Conservation (phyloP, 2,113 vertebrate genomes). For the Montifringilla adamsi region DNA sequence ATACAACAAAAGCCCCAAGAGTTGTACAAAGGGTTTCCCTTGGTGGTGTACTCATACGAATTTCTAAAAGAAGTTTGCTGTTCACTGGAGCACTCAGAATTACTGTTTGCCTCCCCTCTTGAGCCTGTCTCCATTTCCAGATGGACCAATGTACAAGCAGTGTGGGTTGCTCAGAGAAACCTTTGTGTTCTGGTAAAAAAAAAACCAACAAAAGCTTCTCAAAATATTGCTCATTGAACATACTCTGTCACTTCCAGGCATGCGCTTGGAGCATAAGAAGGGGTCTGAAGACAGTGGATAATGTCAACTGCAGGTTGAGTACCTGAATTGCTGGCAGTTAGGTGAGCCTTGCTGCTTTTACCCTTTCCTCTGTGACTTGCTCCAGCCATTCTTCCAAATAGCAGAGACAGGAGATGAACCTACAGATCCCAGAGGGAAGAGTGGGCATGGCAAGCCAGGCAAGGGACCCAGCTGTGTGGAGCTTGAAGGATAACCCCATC, state of each 20-base stretch:
- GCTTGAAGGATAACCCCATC: background rate
- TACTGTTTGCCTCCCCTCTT: background rate
- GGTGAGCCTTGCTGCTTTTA: background rate
- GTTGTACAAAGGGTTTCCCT: background rate
- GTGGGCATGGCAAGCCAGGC: background rate
- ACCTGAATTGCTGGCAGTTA: background rate
- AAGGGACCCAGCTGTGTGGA: rapidly evolving
- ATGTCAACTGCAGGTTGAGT: background rate
- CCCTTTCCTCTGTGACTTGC: background rate
- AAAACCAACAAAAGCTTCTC: background rate
- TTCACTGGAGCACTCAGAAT: background rate
- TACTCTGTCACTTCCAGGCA: background rate
- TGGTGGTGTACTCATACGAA: background rate
- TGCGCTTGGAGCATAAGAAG: background rate
- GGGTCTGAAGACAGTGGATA: background rate
- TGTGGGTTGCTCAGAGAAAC: background rate
- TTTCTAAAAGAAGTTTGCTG: background rate
- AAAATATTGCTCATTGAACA: rapidly evolving
- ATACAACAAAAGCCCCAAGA: background rate
- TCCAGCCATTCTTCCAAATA: background rate
- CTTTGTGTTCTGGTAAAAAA: background rate
- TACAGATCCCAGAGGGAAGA: background rate
- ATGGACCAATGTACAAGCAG: background rate
- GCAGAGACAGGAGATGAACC: background rate
- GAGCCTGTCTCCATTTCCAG: background rate